Evolutionary conservation across 2,797 vertebrate genomes (phyloP), one percentile per base, ranked within the genome.

Genomic region (Pantherophis alleghaniensis): DNA sequence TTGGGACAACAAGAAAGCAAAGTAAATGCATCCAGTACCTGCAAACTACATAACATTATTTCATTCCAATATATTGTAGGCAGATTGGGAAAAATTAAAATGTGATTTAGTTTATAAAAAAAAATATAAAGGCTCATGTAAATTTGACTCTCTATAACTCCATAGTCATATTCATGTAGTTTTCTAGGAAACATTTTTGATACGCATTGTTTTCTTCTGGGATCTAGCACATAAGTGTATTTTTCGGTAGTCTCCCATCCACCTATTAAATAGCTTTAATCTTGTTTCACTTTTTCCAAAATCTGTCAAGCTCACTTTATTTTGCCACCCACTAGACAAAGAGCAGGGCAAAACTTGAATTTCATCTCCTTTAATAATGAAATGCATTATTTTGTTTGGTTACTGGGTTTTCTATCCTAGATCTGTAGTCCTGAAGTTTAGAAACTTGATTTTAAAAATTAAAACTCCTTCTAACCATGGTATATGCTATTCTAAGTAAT

Each of bases 1-100:
- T 90, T 94, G 93, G 88, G 94, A 89, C 87, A 59, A 88, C 87
- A 95, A 42, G 32, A 63, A 94, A 86, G 88, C 32, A 94, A 96
- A 91, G 91, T 56, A 89, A 2, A 28, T 42, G 95, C 93, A 47
- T 20, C 14, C 90, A 92, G 94, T 90, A 60, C 4, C 6, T 92
- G 20, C 91, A 87, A 2, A 90, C 88, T 69, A 87, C 28, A 89
- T 18, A 56, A 59, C n/a, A 92, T 86, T 9, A 42, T 89, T 88
- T 55, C 56, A 42, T 6, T 26, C 24, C 42, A 42, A 42, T 26
- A 60, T 26, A 12, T 37, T 59, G 47, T 22, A 53, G 32, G 89
- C 28, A 32, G 20, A 18, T 22, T 63, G 55, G 20, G 63, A 1
- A n/a, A 88, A 59, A 53, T 37, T 22, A 66, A 28, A 63, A 53